Base-by-base conservation (phyloP, 2,888 invertebrate genomes). In the Tridacna gigas region DNA sequence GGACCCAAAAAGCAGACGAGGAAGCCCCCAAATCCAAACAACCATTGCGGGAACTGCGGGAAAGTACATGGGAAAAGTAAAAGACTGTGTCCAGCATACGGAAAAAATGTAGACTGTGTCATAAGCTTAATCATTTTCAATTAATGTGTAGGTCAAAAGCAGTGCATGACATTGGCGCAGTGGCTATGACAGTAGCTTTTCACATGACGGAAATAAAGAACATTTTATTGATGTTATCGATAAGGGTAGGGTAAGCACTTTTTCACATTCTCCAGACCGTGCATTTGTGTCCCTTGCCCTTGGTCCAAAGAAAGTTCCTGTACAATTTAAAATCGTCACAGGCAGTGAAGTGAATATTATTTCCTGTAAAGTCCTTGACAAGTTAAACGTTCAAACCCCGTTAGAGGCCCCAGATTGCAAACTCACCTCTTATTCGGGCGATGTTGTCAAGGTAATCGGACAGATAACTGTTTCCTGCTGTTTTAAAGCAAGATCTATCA, bases 271-370 rank as follows among this genome's bases (percentile, higher is more conserved):
- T 56, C 56, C 56, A 56, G 56, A 56, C 56, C 56, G 56, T 56
- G 56, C 56, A 56, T 56, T 56, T 20, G 25, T 63, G 13, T 63
- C 25, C 22, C 25, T 25, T 22, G 13, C 25, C 15, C 22, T 25
- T 3, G n/a, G 25, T 63, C 63, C 3, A 2, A 63, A 63, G 56
- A 56, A 56, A 63, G 9, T 22, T 4, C n/a, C 15, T 20, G 25
- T 63, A n/a, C 63, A 63, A 25, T 63, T 63, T 13, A 63, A 63
- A 9, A 63, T 63, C 22, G 63, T 9, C 22, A 22, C 65, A n/a
- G 65, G 65, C 28, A 65, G 65, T 65, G 65, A 65, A 15, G 65
- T 26, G 15, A 65, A 65, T 26, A 65, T 65, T 3, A 65, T 65
- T n/a, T n/a, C 26, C 28, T 26, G 15, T 28, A 69, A 63, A 25